A percentile compares a stretch with the other conserved stretches of the same genome.
Conservation (phyloP, 2,888 invertebrate genomes). For the Iphiclides podalirius region DNA sequence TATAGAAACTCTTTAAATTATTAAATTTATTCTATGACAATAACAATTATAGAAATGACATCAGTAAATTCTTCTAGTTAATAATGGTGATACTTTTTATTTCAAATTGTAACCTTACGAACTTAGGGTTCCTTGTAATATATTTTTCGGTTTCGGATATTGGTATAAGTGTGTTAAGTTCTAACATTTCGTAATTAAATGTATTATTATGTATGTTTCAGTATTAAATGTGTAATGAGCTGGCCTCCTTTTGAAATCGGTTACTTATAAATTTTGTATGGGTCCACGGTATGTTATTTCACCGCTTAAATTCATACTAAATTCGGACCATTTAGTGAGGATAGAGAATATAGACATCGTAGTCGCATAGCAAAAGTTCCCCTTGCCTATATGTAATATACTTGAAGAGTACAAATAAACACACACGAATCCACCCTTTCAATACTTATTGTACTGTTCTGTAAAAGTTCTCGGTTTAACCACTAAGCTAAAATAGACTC, state of each 20-base stretch:
- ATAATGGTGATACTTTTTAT: constrained; percentile 18
- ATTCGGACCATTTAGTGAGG: constrained; percentile 67
- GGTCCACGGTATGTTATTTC: constrained; percentile 38
- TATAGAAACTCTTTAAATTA: constrained; percentile 30
- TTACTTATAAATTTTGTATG: constrained; percentile 37
- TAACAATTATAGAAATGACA: constrained; percentile 36
- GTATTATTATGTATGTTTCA: constrained; percentile 40
- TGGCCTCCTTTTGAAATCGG: constrained; percentile 46
- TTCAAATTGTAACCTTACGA: constrained; percentile 26
- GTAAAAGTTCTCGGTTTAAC: not conserved
- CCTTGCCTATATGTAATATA: constrained; percentile 44
- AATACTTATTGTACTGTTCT: constrained; percentile 8
- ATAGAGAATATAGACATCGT: constrained; percentile 50
- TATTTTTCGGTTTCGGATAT: constrained; percentile 57
- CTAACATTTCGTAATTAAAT: constrained; percentile 28
- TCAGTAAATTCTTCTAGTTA: constrained; percentile 31
- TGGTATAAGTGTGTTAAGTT: constrained; percentile 44
- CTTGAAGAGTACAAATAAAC: constrained; percentile 33
- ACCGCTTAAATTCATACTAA: constrained; percentile 47
- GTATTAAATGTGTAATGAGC: constrained; percentile 46
- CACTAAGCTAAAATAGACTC: no score
- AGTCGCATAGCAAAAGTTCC: constrained; percentile 40
- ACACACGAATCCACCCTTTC: constrained; percentile 9
- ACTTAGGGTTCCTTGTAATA: constrained; percentile 27
- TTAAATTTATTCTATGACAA: constrained; percentile 46